phyloP scores from a whole-genome alignment of 1,140 invertebrate genomes.

The Episyrphus balteatus region DNA sequence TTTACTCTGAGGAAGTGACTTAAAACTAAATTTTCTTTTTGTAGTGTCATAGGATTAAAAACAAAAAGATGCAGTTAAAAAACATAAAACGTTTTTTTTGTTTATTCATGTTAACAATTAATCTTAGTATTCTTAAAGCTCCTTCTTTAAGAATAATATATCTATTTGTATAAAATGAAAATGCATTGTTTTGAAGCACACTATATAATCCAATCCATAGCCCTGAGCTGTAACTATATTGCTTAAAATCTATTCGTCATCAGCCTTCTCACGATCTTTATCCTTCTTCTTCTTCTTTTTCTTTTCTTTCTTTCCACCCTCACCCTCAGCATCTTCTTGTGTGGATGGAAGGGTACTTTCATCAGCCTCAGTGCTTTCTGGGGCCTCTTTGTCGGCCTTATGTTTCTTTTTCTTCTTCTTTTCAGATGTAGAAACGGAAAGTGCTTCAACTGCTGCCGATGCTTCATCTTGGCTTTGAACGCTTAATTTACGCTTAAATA shows the following conservation, averaged over 20 bases:
- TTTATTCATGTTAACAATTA: too few relatives aligned
- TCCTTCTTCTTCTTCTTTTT: constrained; percentile 67
- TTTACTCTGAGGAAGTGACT: too few relatives aligned
- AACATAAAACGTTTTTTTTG: too few relatives aligned
- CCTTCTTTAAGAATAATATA: too few relatives aligned
- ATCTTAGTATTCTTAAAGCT: too few relatives aligned
- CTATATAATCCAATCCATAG: too few relatives aligned
- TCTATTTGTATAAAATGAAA: too few relatives aligned
- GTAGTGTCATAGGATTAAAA: too few relatives aligned
- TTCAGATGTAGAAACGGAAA: constrained; percentile 40
- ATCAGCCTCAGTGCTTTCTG: constrained; percentile 22
- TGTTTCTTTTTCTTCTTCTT: constrained; percentile 56
- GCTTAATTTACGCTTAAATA: constrained; percentile 45
- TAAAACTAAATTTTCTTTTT: too few relatives aligned
- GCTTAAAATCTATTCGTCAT: constrained; percentile 19
- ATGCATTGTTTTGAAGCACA: too few relatives aligned
- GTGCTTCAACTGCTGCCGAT: constrained; percentile 30
- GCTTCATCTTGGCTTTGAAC: constrained; percentile 36
- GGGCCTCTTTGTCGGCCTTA: constrained; percentile 41
- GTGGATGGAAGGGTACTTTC: constrained; percentile 1
- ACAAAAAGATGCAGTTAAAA: too few relatives aligned
- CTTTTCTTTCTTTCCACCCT: constrained; percentile 48
- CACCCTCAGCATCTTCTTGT: constrained; percentile 10
- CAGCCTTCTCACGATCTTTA: constrained; percentile 46
- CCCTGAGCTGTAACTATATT: background rate